Evolutionary conservation across 2,888 invertebrate species (phyloP).

Genomic region (Pasiphila rectangulata): DNA sequence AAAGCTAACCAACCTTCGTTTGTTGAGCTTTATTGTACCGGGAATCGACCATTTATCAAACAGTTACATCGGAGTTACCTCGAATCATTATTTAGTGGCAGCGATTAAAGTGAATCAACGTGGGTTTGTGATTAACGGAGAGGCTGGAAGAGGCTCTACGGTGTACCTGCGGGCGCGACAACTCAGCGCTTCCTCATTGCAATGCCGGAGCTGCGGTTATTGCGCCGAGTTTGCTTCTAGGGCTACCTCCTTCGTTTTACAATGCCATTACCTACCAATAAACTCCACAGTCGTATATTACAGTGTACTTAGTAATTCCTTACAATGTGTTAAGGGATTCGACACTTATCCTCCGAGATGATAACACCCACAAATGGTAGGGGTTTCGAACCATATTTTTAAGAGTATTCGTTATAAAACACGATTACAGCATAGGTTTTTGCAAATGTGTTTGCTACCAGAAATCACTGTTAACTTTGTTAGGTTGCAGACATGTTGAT

Average conservation of each 20-base stretch:
- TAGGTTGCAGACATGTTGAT: constrained; percentile 52
- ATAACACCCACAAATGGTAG: neutral
- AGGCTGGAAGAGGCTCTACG: constrained; percentile 36
- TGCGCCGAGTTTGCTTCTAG: constrained; percentile 31
- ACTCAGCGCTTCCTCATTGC: constrained; percentile 65
- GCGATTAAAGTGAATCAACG: constrained; percentile 48
- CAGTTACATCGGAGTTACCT: constrained; percentile 43
- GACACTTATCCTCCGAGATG: too few relatives aligned
- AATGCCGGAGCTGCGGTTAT: constrained; percentile 50
- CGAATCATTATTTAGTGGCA: constrained; percentile 47
- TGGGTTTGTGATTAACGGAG: constrained; percentile 48
- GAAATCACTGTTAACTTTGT: constrained; percentile 35
- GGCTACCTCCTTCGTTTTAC: constrained; percentile 17
- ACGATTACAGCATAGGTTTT: neutral
- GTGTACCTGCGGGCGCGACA: constrained; percentile 59
- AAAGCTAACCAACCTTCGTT: constrained; percentile 17
- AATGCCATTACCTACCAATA: constrained; percentile 9
- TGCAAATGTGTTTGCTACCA: neutral
- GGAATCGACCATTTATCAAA: constrained; percentile 40
- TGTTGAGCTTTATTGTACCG: constrained; percentile 23
- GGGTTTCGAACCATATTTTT: neutral
- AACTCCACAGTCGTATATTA: neutral
- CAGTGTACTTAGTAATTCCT: too few relatives aligned
- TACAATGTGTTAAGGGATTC: too few relatives aligned
- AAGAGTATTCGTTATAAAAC: neutral